These are phyloP conservation scores for Idaea biselata DNA, from an alignment of 2,888 invertebrate species.

Conservation along the genomic window DNA sequence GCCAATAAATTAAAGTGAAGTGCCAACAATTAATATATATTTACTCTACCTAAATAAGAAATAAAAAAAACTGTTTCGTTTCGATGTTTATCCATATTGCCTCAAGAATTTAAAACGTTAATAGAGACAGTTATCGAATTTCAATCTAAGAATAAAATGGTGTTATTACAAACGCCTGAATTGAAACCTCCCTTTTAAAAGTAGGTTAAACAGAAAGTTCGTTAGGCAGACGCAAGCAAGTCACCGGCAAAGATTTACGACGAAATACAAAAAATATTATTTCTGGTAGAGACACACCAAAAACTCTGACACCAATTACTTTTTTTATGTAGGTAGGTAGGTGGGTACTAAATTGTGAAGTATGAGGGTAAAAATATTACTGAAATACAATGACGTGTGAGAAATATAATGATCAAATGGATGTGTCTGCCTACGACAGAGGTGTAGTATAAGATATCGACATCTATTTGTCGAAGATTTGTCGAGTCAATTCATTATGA, in stretches of 20 bases:
- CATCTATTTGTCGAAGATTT: not conserved
- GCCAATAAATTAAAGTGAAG: too few species aligned
- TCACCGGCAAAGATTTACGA: not conserved
- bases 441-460: not conserved
- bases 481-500: too few species aligned
- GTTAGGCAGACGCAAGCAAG: not conserved
- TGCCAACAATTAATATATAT: too few species aligned
- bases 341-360: not conserved
- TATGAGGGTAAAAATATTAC: constrained; percentile 13
- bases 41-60: too few species aligned
- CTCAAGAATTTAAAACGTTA: too few species aligned
- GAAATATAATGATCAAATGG: not conserved
- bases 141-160: too few species aligned
- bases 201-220: not conserved
- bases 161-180: too few species aligned
- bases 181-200: not conserved
- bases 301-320: constrained; percentile 6
- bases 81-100: too few species aligned
- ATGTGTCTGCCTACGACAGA: not conserved
- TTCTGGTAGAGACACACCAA: constrained; percentile 9
- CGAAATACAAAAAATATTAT: not conserved
- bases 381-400: not conserved
- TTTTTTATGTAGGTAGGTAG: not conserved
- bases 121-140: too few species aligned
- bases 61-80: too few species aligned